Conservation (phyloP, 2,113 vertebrate genomes). For the Nannobrachium achirus region DNA sequence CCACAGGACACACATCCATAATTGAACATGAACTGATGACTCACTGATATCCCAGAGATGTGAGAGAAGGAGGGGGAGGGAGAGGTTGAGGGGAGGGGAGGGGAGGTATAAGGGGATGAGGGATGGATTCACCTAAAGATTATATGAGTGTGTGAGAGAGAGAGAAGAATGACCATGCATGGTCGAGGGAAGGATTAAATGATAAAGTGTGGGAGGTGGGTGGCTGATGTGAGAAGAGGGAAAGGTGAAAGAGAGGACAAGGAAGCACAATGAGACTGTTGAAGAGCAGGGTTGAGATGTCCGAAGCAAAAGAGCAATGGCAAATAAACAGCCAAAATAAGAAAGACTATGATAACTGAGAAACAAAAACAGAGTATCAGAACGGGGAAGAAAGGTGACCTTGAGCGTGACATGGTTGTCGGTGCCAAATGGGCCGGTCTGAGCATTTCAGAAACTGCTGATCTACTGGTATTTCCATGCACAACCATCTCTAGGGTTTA, state of each 20-base stretch:
- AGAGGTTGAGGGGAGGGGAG: background rate
- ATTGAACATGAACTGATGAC: slow-evolving; percentile 45
- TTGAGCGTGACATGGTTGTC: too few relatives aligned
- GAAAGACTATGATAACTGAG: background rate
- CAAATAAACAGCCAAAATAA: background rate
- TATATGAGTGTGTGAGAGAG: background rate
- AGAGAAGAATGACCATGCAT: background rate
- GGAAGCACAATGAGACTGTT: slow-evolving; percentile 1
- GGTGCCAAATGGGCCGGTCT: too few relatives aligned
- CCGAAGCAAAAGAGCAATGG: too few relatives aligned
- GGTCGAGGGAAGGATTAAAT: background rate
- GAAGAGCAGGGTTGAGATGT: slow-evolving; percentile 6
- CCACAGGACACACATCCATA: background rate
- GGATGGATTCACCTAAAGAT: background rate
- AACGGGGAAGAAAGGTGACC: background rate
- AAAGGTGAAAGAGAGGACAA: slow-evolving; percentile 17
- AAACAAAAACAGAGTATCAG: background rate
- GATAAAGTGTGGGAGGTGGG: background rate
- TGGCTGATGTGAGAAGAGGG: too few relatives aligned
- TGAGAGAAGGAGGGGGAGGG: background rate
- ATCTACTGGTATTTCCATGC: too few relatives aligned
- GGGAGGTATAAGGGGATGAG: background rate
- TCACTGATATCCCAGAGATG: slow-evolving; percentile 12
- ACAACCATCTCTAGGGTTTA: too few relatives aligned
- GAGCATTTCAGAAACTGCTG: too few relatives aligned